Percentiles rank a stretch among this genome's conserved stretches.
Evolutionary conservation across 2,888 invertebrate genomes (phyloP).

Genomic region (Blastobasis lacticolella): DNA sequence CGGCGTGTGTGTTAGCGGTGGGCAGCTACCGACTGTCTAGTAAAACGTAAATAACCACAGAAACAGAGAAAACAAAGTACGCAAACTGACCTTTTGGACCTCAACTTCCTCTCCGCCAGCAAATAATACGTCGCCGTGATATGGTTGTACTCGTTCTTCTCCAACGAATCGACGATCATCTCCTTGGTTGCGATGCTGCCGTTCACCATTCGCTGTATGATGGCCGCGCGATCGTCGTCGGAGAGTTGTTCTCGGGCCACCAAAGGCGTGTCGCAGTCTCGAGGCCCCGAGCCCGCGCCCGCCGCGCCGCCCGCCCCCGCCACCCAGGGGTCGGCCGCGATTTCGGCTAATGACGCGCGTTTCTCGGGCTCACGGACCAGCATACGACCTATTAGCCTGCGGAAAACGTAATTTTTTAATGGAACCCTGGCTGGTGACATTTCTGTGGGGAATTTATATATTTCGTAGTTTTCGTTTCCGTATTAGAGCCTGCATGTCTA

Average conservation of each 20-base stretch:
- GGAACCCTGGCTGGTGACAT: no score
- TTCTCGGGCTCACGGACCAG: slow-evolving; percentile 94
- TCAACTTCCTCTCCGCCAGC: slow-evolving; percentile 92
- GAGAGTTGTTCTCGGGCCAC: slow-evolving; percentile 92
- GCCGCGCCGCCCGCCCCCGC: slow-evolving; percentile 73
- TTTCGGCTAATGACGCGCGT: slow-evolving; percentile 90
- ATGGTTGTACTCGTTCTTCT: slow-evolving; percentile 97
- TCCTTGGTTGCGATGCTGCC: slow-evolving; percentile 96
- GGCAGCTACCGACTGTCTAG: no score
- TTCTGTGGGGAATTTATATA: no score
- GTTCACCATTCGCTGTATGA: slow-evolving; percentile 96
- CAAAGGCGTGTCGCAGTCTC: slow-evolving; percentile 82
- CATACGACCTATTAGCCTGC: slow-evolving; percentile 92
- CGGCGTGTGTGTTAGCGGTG: no score
- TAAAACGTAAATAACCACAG: no score
- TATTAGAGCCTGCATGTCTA: no score
- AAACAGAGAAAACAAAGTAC: no score
- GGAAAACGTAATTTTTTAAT: not conserved
- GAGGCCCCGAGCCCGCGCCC: slow-evolving; percentile 66
- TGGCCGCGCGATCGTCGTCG: slow-evolving; percentile 92
- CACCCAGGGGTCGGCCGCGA: slow-evolving; percentile 90
- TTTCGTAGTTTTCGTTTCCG: no score
- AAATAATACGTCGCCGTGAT: slow-evolving; percentile 98
- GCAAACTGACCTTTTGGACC: slow-evolving; percentile 77
- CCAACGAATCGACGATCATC: slow-evolving; percentile 93